phyloP scores from a whole-genome alignment of 2,797 vertebrate species.

The Cryptoprocta ferox region DNA sequence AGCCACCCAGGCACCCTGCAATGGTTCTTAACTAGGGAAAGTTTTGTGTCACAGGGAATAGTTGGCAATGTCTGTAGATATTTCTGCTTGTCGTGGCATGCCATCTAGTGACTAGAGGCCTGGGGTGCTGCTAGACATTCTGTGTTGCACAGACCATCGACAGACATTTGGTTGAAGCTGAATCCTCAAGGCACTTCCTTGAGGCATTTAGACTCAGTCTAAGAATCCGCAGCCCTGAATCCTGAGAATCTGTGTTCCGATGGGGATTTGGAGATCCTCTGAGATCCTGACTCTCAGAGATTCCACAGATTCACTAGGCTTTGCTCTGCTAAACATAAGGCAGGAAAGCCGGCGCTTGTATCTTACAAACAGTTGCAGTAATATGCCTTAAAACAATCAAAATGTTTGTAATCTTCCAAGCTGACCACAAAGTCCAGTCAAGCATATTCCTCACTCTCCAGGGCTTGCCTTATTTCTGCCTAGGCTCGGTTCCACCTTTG shows the following conservation, averaged over 20 bases:
- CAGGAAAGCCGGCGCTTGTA: not conserved
- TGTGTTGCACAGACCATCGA: not conserved
- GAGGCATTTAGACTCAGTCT: not conserved
- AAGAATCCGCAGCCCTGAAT: not conserved
- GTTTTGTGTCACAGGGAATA: not conserved
- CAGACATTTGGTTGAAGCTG: not conserved
- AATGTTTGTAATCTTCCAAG: not conserved
- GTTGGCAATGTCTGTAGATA: not conserved
- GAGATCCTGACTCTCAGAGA: not conserved
- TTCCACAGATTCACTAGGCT: not conserved
- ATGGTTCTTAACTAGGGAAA: not conserved
- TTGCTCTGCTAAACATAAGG: not conserved
- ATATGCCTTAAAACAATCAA: not conserved
- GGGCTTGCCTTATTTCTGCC: not conserved
- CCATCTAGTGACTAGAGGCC: not conserved
- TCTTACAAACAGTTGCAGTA: constrained; percentile 13
- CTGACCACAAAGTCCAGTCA: not conserved
- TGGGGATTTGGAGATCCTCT: not conserved
- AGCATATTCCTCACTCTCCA: not conserved
- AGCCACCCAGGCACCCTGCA: too few species aligned
- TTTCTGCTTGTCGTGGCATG: not conserved
- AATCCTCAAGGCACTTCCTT: not conserved
- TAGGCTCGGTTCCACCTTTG: not conserved
- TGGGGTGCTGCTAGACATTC: not conserved
- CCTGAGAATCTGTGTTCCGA: not conserved